These are phyloP conservation scores for Nerophis ophidion DNA, from an alignment of 2,113 vertebrate species.

Conservation along the genomic window DNA sequence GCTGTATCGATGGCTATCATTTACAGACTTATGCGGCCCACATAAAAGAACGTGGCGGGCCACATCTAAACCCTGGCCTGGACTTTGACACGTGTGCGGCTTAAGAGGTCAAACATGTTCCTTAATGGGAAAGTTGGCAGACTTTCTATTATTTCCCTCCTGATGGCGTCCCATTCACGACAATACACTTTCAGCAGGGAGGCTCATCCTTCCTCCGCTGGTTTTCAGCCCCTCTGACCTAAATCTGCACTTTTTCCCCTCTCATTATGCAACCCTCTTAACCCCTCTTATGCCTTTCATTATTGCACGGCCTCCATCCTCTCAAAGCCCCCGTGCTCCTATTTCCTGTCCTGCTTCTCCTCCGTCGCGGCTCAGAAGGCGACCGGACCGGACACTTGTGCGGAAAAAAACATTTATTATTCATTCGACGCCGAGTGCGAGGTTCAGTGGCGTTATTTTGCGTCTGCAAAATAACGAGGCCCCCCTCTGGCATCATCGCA, in stretches of 20 bases:
- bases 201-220: constrained; percentile 44
- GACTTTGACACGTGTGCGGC: no score
- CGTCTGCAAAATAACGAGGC: neutral
- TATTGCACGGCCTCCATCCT: constrained; percentile 34
- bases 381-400: no score
- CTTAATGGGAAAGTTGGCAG: neutral
- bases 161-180: constrained; percentile 14
- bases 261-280: constrained; percentile 56
- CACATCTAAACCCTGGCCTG: no score
- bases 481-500: neutral
- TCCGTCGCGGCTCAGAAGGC: no score
- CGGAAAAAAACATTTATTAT: no score
- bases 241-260: constrained; percentile 46
- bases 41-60: no score
- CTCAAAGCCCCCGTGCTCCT: constrained; percentile 25
- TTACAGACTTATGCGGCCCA: no score
- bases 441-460: no score
- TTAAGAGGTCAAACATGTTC: no score
- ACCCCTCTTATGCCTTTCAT: constrained; percentile 52
- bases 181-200: constrained; percentile 17
- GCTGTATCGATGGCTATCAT: no score
- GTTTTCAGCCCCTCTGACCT: constrained; percentile 59
- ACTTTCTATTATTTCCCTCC: no score
- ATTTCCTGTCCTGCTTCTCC: constrained; percentile 9
- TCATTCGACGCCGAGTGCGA: no score